Conservation (phyloP, 37 sponge, comb jelly and placozoan genomes). For the Dysidea cf. avara region DNA sequence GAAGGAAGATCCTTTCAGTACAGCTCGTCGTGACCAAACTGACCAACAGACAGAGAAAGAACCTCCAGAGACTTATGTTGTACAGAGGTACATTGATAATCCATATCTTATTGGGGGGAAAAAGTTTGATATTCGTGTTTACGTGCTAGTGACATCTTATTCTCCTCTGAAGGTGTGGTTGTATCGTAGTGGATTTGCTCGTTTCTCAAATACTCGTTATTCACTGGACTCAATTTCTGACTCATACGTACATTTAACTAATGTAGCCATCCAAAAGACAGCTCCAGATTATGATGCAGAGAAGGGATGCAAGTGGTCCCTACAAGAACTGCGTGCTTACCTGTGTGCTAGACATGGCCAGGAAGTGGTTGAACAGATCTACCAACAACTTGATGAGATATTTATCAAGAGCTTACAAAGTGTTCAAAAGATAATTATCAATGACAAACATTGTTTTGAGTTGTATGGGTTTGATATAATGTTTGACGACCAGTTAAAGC, state of each 20-base stretch:
- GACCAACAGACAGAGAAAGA: slow-evolving; percentile 83
- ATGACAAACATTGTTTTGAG: slow-evolving; percentile 99
- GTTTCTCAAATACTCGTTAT: slow-evolving; percentile 95
- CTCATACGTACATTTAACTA: slow-evolving; percentile 93
- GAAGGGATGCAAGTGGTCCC: slow-evolving; percentile 99
- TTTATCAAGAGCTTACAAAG: slow-evolving; percentile 95
- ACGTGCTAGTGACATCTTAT: slow-evolving; percentile 94
- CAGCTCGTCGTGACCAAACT: slow-evolving; percentile 26
- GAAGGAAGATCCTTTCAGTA: slow-evolving; percentile 80
- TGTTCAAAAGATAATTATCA: slow-evolving; percentile 94
- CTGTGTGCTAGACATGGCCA: slow-evolving; percentile 84
- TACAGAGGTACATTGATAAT: slow-evolving; percentile 93
- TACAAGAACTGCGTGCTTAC: slow-evolving; percentile 84
- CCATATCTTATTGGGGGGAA: slow-evolving; percentile 95
- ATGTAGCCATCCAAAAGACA: slow-evolving; percentile 99
- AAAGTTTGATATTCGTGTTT: slow-evolving; percentile 97
- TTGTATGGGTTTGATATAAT: slow-evolving; percentile 98
- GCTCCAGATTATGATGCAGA: slow-evolving; percentile 99
- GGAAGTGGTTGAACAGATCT: slow-evolving; percentile 68
- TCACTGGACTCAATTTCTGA: slow-evolving; percentile 88
- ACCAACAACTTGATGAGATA: slow-evolving; percentile 84
- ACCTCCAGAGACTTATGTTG: slow-evolving; percentile 96
- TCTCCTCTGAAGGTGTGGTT: slow-evolving; percentile 93
- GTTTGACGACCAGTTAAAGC: slow-evolving; percentile 92
- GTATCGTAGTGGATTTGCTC: slow-evolving; percentile 96